Conservation (phyloP, 2,888 invertebrate species). For the Antheraea assamensis region DNA sequence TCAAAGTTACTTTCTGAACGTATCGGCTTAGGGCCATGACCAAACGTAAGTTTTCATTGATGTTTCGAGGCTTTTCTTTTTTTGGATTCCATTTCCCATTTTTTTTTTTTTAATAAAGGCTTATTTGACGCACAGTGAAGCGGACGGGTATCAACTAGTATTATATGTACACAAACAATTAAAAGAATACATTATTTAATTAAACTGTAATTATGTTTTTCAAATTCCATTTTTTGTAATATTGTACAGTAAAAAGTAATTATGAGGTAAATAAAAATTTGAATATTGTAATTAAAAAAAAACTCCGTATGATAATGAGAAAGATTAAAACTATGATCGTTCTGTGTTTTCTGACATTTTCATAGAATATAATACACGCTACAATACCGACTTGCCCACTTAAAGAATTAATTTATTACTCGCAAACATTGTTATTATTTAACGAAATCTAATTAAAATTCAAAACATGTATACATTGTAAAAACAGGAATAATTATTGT, state of each 20-base stretch:
- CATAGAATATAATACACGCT: not conserved
- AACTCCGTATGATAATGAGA: not conserved
- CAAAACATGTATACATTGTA: conserved; percentile 17
- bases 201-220: too few species aligned
- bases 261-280: not conserved
- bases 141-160: too few species aligned
- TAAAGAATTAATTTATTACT: conserved; percentile 17
- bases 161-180: too few species aligned
- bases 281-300: not conserved
- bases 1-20: too few species aligned
- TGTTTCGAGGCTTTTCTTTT: too few species aligned
- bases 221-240: not conserved
- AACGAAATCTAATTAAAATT: conserved; percentile 16
- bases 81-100: too few species aligned
- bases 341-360: not conserved
- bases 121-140: too few species aligned
- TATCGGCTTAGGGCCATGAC: too few species aligned
- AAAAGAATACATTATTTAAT: too few species aligned
- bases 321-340: not conserved
- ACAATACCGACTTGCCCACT: not conserved
- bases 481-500: conserved; percentile 38
- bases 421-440: conserved; percentile 21
- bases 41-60: too few species aligned
- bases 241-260: not conserved
- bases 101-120: too few species aligned